Evolutionary conservation across 1,140 invertebrate genomes (phyloP).

Genomic region (Drosophila nigrodunni): DNA sequence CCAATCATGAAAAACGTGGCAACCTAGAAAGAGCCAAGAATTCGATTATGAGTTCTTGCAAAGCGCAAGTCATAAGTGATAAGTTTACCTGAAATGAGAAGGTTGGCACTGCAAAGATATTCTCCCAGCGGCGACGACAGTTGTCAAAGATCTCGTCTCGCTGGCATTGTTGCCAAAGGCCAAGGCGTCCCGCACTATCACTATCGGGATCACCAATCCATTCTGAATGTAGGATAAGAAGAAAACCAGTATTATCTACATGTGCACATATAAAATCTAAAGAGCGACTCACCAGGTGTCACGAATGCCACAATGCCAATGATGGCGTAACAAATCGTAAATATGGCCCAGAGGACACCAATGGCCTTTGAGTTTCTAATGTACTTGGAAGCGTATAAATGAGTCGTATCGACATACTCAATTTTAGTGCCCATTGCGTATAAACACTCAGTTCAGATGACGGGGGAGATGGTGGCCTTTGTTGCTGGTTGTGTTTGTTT

Average conservation of each 20-base stretch:
- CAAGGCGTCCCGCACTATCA: slow-evolving; percentile 95
- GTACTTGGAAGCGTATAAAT: slow-evolving; percentile 96
- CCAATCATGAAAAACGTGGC: slow-evolving; percentile 95
- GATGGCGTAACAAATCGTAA: slow-evolving; percentile 98
- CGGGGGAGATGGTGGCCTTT: slow-evolving; percentile 26
- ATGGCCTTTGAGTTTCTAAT: slow-evolving; percentile 98
- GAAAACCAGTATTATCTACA: slow-evolving; percentile 2
- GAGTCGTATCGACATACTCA: slow-evolving; percentile 94
- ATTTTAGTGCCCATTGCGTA: slow-evolving; percentile 93
- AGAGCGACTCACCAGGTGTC: slow-evolving; percentile 88
- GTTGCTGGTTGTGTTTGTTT: slow-evolving; percentile 22
- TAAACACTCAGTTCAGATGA: background rate
- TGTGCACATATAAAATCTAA: background rate
- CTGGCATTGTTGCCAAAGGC: slow-evolving; percentile 94
- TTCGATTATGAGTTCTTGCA: background rate
- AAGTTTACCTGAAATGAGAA: slow-evolving; percentile 88
- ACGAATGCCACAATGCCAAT: slow-evolving; percentile 97
- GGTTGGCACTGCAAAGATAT: slow-evolving; percentile 92
- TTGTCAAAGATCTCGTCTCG: slow-evolving; percentile 89
- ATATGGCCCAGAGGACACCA: slow-evolving; percentile 98
- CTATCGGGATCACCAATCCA: slow-evolving; percentile 95
- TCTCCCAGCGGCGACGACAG: slow-evolving; percentile 93
- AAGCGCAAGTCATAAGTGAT: background rate
- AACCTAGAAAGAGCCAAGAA: slow-evolving; percentile 84
- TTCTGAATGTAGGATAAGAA: slow-evolving; percentile 85